A percentile compares a stretch with the other conserved stretches of the same genome.
phyloP scores from a whole-genome alignment of 2,797 vertebrate species.

The Chelon auratus region DNA sequence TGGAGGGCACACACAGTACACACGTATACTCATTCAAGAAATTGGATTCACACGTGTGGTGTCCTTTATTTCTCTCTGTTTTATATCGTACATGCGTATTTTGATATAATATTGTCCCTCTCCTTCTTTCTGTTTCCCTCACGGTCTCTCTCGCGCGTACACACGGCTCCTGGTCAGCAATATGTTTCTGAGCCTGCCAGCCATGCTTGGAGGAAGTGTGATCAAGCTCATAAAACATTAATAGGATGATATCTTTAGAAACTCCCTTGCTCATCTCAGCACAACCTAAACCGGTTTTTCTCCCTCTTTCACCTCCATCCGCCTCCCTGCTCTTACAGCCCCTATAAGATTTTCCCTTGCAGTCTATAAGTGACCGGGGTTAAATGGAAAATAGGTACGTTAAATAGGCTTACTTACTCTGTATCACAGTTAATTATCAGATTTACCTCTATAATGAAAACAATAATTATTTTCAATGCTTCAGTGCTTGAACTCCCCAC shows the following conservation, averaged over 20 bases:
- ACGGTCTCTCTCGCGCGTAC: neutral
- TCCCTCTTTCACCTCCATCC: slow-evolving; percentile 28
- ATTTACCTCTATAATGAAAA: slow-evolving; percentile 16
- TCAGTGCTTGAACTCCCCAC: neutral
- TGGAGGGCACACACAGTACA: neutral
- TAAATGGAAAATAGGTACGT: neutral
- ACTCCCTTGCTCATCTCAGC: slow-evolving; percentile 61
- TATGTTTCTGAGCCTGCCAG: slow-evolving; percentile 64
- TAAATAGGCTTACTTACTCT: neutral
- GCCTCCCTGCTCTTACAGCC: neutral
- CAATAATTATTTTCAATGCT: neutral
- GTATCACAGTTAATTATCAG: neutral
- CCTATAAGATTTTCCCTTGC: slow-evolving; percentile 7
- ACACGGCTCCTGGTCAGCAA: slow-evolving; percentile 61
- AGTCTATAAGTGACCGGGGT: slow-evolving; percentile 5
- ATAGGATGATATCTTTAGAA: slow-evolving; percentile 81
- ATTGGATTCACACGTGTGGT: neutral
- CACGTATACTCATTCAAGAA: neutral
- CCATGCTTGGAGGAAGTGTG: slow-evolving; percentile 73
- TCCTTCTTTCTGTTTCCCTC: neutral
- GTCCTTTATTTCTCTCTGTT: neutral
- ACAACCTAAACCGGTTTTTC: slow-evolving; percentile 32
- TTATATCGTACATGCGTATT: neutral
- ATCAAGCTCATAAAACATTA: slow-evolving; percentile 80
- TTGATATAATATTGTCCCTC: slow-evolving; percentile 2